phyloP scores from a whole-genome alignment of 1,140 invertebrate genomes.

The Euschistus heros region DNA sequence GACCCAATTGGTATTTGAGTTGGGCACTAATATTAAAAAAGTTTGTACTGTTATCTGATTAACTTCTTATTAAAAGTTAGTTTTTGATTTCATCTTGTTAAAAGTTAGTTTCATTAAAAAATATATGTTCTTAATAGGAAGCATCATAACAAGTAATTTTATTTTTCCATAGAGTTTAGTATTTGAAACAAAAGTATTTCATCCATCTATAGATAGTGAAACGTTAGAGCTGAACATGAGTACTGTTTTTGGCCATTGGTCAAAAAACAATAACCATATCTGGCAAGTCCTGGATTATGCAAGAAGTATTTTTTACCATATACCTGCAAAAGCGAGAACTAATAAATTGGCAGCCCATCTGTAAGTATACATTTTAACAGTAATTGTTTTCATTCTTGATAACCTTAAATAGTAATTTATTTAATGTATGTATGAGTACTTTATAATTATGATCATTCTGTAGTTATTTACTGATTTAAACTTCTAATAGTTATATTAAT shows the following conservation, averaged over 20 bases:
- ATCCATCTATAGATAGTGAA: conserved; percentile 70
- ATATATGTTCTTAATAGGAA: too few species aligned
- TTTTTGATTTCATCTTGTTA: too few species aligned
- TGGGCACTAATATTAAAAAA: too few species aligned
- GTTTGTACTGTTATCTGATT: too few species aligned
- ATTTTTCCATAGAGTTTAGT: conserved; percentile 51
- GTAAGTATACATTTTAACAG: conserved; percentile 12
- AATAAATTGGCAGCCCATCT: conserved; percentile 15
- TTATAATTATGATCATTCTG: not conserved
- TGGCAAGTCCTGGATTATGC: conserved; percentile 84
- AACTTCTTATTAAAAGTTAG: too few species aligned
- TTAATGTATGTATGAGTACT: not conserved
- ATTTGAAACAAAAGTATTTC: conserved; percentile 77
- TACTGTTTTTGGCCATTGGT: conserved; percentile 76
- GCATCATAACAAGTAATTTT: too few species aligned
- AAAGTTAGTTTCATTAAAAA: too few species aligned
- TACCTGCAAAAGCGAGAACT: not conserved
- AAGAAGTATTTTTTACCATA: conserved; percentile 33
- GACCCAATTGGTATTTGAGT: too few species aligned
- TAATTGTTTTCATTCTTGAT: not conserved
- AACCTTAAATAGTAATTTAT: not conserved
- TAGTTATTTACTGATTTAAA: not conserved
- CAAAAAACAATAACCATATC: conserved; percentile 64
- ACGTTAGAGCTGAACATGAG: conserved; percentile 63
- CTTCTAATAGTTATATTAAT: not conserved